A percentile compares a stretch with the other conserved stretches of the same genome.
Evolutionary conservation across 2,113 vertebrate genomes (phyloP).

Genomic region (cattle (Bos taurus)): ARS-UCD2.0 NC_037329.1:105248501-105249000

Average conservation of each 20-base stretch:
- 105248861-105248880: background rate
- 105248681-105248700: constrained; percentile 42
- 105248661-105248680: constrained; percentile 60
- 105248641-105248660: constrained; percentile 53
- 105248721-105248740: constrained; percentile 54
- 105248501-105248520: background rate
- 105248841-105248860: background rate
- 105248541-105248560: constrained; percentile 42
- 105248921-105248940: background rate
- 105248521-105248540: constrained; percentile 39
- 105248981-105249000: background rate
- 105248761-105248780: background rate
- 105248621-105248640: constrained; percentile 65
- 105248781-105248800: constrained; percentile 29
- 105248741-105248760: constrained; percentile 27
- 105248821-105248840: background rate
- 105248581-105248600: constrained; percentile 58
- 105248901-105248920: background rate
- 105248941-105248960: background rate
- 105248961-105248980: background rate
- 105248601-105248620: constrained; percentile 33
- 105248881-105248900: background rate
- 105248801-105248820: background rate
- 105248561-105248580: constrained; percentile 60
- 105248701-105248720: constrained; percentile 28